phyloP scores from a whole-genome alignment of 2,113 vertebrate species.

The Lota lota region DNA sequence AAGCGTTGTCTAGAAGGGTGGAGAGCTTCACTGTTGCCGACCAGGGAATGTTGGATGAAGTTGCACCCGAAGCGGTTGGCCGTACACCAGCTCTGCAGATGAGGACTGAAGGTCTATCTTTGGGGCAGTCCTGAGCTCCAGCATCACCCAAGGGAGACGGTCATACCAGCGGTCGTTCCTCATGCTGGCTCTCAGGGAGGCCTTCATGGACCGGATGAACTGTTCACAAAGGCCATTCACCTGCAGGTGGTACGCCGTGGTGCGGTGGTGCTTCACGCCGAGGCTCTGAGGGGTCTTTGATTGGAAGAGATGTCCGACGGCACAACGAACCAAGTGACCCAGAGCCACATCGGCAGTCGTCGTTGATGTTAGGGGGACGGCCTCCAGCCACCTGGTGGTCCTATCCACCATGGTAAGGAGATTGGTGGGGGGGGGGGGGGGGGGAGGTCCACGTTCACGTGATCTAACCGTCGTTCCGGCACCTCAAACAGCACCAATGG shows the following conservation, averaged over 20 bases:
- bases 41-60: neutral
- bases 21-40: neutral
- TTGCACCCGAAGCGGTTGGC: neutral
- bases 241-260: neutral
- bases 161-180: neutral
- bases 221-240: neutral
- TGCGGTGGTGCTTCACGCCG: neutral
- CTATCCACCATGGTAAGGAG: neutral
- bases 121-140: neutral
- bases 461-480: too few species aligned
- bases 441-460: neutral
- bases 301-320: neutral
- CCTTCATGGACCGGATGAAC: constrained; percentile 6
- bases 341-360: neutral
- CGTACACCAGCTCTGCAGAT: neutral
- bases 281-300: neutral
- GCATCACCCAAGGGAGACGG: too few species aligned
- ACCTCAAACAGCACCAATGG: neutral
- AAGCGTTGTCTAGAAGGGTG: neutral
- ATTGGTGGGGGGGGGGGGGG: neutral
- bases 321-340: neutral
- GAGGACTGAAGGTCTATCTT: neutral
- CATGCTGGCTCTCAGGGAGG: constrained; percentile 3
- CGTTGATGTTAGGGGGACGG: neutral
- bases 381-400: neutral